Evolutionary conservation across 2,797 vertebrate species (phyloP).

Genomic region (Arrhamphus sclerolepis): DNA sequence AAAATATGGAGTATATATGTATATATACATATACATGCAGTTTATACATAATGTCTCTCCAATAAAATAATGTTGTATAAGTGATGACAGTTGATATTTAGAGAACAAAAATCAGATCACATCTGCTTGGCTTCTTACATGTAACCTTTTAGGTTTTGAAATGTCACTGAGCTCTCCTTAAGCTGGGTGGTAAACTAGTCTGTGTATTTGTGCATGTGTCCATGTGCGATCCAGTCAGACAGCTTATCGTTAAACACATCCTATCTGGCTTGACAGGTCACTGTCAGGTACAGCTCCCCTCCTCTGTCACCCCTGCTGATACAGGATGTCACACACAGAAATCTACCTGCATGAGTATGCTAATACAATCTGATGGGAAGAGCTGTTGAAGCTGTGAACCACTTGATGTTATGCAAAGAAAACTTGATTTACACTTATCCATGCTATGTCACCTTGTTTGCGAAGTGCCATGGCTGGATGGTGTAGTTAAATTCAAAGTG

Average conservation of each 20-base stretch:
- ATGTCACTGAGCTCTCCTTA: conserved; percentile 68
- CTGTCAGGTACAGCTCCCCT: conserved; percentile 79
- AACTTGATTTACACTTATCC: conserved; percentile 39
- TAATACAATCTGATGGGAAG: conserved; percentile 76
- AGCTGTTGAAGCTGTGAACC: conserved; percentile 70
- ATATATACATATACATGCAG: background rate
- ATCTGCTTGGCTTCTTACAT: conserved; percentile 43
- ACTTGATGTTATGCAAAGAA: conserved; percentile 54
- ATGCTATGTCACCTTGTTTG: conserved; percentile 44
- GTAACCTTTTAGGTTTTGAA: conserved; percentile 68
- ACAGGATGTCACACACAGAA: conserved; percentile 74
- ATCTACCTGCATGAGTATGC: conserved; percentile 78
- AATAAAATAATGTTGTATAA: conserved; percentile 25
- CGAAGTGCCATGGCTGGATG: conserved; percentile 34
- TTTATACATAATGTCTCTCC: too few species aligned
- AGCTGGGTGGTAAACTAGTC: conserved; percentile 41
- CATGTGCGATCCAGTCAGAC: conserved; percentile 71
- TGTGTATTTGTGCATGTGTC: conserved; percentile 32
- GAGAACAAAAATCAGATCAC: conserved; percentile 41
- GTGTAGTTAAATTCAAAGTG: conserved; percentile 22
- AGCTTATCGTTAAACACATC: conserved; percentile 82
- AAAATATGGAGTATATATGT: too few species aligned
- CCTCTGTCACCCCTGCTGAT: conserved; percentile 72
- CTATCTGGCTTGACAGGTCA: conserved; percentile 81
- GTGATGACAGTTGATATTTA: conserved; percentile 50